Evolutionary conservation across 2,113 vertebrate genomes (phyloP).

Genomic region (Orthochromis malagaraziensis): DNA sequence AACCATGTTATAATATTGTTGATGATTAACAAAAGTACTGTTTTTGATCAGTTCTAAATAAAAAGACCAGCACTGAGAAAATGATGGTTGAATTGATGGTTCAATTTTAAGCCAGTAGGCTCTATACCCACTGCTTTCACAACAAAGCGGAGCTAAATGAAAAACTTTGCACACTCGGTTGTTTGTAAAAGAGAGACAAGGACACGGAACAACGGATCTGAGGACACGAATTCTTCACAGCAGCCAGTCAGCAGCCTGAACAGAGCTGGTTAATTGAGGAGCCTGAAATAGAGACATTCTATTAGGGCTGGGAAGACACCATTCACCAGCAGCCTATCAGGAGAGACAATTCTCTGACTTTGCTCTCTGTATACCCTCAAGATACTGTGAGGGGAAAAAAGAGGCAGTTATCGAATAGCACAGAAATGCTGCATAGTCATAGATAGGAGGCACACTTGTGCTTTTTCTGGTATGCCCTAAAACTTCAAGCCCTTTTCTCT

Average conservation of each 20-base stretch:
- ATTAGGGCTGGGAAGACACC: slow-evolving; percentile 39
- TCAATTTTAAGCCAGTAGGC: background rate
- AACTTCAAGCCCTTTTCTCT: background rate
- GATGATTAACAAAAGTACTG: background rate
- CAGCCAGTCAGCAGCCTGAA: slow-evolving; percentile 35
- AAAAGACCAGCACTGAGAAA: background rate
- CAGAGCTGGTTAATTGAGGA: slow-evolving; percentile 54
- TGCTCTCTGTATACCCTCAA: slow-evolving; percentile 30
- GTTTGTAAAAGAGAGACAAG: background rate
- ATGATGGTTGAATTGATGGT: background rate
- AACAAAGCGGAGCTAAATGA: background rate
- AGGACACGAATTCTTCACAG: slow-evolving; percentile 32
- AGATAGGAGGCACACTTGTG: background rate
- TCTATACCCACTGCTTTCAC: background rate
- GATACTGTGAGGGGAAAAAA: background rate
- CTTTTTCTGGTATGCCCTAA: background rate
- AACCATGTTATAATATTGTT: background rate
- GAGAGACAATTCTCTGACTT: slow-evolving; percentile 19
- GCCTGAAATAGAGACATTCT: slow-evolving; percentile 60
- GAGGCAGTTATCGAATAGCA: slow-evolving; percentile 1
- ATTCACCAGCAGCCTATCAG: slow-evolving; percentile 26
- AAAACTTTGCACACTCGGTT: background rate
- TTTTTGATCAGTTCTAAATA: background rate
- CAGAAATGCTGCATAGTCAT: slow-evolving; percentile 27
- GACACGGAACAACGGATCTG: background rate